A percentile compares a stretch with the other conserved stretches of the same genome.
phyloP scores from a whole-genome alignment of 1,140 invertebrate species.

The Colletes latitarsis region DNA sequence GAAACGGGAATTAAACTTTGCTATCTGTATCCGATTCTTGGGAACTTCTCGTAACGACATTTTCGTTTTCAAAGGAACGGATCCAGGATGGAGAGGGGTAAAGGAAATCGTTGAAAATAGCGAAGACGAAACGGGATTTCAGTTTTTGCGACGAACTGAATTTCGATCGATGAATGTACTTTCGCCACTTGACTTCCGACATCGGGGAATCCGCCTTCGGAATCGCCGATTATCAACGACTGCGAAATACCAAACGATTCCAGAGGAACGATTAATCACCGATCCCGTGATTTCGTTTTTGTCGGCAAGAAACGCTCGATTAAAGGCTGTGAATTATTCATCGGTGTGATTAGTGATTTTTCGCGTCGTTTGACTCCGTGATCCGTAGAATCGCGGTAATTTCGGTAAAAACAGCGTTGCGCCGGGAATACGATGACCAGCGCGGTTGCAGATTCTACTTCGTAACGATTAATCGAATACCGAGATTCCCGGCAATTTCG shows the following conservation, averaged over 20 bases:
- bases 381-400: not conserved
- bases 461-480: not conserved
- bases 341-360: slow-evolving; percentile 35
- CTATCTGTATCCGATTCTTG: too few relatives aligned
- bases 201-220: slow-evolving; percentile 10
- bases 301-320: too few relatives aligned
- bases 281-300: not conserved
- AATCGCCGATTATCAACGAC: not conserved
- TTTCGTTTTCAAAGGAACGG: too few relatives aligned
- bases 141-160: slow-evolving; percentile 2
- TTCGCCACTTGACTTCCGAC: slow-evolving; percentile 24
- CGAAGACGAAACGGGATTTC: not conserved
- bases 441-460: not conserved
- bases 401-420: not conserved
- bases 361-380: slow-evolving; percentile 24
- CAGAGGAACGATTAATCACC: slow-evolving; percentile 8
- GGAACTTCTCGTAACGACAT: too few relatives aligned
- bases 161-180: not conserved
- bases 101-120: too few relatives aligned
- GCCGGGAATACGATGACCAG: not conserved
- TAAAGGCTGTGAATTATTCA: slow-evolving; percentile 41
- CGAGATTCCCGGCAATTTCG: not conserved
- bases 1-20: too few relatives aligned
- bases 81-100: too few relatives aligned
- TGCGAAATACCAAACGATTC: not conserved